A percentile compares a stretch with the other conserved stretches of the same genome.
phyloP scores from a whole-genome alignment of 2,797 vertebrate genomes.

The Catharus ustulatus region DNA sequence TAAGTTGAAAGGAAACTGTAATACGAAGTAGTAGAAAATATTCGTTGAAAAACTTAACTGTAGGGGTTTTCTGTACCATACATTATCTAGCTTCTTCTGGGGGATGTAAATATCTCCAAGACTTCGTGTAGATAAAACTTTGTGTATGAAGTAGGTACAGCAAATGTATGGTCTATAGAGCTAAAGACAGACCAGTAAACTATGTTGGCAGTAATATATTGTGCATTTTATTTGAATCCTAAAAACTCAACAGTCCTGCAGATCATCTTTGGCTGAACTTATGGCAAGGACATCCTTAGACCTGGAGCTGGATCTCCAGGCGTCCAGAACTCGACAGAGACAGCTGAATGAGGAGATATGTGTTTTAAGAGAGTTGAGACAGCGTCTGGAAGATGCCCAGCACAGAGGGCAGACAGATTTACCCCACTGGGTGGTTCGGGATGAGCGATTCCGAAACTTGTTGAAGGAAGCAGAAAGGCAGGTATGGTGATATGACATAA shows the following conservation, averaged over 20 bases:
- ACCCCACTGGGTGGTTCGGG: conserved; percentile 91
- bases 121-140: not conserved
- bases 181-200: not conserved
- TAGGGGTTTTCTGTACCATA: not conserved
- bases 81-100: not conserved
- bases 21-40: not conserved
- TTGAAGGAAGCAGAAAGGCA: conserved; percentile 94
- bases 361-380: conserved; percentile 88
- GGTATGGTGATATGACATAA: conserved; percentile 71
- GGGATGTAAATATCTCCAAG: not conserved
- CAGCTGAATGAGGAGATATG: conserved; percentile 95
- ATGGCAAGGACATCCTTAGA: conserved; percentile 96
- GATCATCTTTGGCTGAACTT: conserved; percentile 91
- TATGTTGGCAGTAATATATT: not conserved
- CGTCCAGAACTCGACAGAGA: conserved; percentile 92
- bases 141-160: not conserved
- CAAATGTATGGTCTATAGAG: not conserved
- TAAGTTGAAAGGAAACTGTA: not conserved
- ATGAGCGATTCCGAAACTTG: conserved; percentile 90
- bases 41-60: not conserved
- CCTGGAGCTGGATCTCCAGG: conserved; percentile 99
- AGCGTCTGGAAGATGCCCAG: conserved; percentile 91
- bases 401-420: conserved; percentile 83
- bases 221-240: conserved; percentile 4
- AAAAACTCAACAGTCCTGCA: conserved; percentile 83